These are phyloP conservation scores for Brachionus sp. DNA, from an alignment of 1,140 invertebrate species.

Conservation along the genomic window DNA sequence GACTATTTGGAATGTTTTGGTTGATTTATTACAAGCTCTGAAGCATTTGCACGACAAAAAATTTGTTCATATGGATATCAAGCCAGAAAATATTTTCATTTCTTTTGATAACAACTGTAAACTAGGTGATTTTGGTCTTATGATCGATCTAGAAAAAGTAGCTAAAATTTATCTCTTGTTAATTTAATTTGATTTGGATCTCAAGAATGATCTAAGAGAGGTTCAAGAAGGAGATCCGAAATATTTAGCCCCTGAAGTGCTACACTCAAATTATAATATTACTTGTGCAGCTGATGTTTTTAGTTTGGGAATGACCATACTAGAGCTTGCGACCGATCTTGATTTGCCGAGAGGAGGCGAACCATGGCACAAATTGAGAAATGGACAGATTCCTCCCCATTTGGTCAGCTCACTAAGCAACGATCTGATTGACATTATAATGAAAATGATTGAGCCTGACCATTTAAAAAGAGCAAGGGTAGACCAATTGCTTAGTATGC, in stretches of 20 bases:
- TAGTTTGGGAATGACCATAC: slow-evolving; percentile 70
- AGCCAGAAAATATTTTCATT: slow-evolving; percentile 72
- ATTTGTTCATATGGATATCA: slow-evolving; percentile 72
- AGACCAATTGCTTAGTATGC: slow-evolving; percentile 60
- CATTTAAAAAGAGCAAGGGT: slow-evolving; percentile 62
- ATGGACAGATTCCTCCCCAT: slow-evolving; percentile 60
- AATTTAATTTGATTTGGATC: not conserved
- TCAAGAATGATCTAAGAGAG: slow-evolving; percentile 41
- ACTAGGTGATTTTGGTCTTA: slow-evolving; percentile 71
- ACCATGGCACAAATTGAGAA: slow-evolving; percentile 68
- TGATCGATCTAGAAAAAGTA: slow-evolving; percentile 67
- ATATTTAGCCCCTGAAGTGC: slow-evolving; percentile 71
- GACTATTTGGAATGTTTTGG: slow-evolving; percentile 62
- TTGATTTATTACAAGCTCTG: slow-evolving; percentile 64
- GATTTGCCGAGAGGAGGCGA: slow-evolving; percentile 68
- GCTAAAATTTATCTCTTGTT: slow-evolving; percentile 44
- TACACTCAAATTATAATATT: slow-evolving; percentile 66
- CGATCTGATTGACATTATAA: slow-evolving; percentile 64
- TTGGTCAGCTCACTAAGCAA: slow-evolving; percentile 62
- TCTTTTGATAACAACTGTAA: slow-evolving; percentile 66
- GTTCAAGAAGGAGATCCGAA: slow-evolving; percentile 72
- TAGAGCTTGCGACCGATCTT: slow-evolving; percentile 70
- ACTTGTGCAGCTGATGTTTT: slow-evolving; percentile 62
- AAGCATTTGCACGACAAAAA: slow-evolving; percentile 68
- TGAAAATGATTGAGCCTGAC: slow-evolving; percentile 64